Evolutionary conservation across 2,113 vertebrate genomes (phyloP).

Genomic region (Catharus fuscescens): DNA sequence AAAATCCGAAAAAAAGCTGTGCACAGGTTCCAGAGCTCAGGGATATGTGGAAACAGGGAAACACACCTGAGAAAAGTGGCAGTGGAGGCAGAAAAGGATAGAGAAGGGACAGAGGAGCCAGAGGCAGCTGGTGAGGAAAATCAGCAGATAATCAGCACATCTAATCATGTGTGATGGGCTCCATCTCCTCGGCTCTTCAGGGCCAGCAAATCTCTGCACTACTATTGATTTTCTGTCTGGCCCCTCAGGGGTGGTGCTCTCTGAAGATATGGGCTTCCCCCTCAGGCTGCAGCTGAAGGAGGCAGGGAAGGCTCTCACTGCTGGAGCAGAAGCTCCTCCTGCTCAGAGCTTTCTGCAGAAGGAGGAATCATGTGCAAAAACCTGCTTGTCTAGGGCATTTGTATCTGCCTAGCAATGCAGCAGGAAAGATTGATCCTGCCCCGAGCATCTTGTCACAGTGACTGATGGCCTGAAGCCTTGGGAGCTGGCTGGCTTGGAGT

Average conservation of each 20-base stretch:
- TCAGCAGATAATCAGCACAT: constrained; percentile 3
- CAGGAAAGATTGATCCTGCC: neutral
- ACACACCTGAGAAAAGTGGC: neutral
- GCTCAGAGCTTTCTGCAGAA: neutral
- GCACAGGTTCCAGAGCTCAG: neutral
- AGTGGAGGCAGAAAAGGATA: neutral
- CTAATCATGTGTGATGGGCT: neutral
- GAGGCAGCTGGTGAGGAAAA: neutral
- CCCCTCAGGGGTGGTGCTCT: neutral
- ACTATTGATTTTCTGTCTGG: constrained; percentile 11
- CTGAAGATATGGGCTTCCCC: neutral
- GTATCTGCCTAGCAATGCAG: neutral
- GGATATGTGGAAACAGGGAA: neutral
- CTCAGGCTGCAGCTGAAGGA: neutral
- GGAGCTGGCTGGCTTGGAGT: neutral
- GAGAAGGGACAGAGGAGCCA: neutral
- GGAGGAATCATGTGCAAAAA: neutral
- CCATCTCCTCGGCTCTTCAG: neutral
- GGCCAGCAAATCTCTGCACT: constrained; percentile 33
- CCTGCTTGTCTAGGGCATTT: neutral
- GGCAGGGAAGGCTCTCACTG: neutral
- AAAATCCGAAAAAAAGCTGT: neutral
- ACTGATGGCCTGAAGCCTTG: neutral
- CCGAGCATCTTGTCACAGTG: neutral
- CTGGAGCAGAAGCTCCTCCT: neutral